Evolutionary conservation across 2,113 vertebrate genomes (phyloP).

Genomic region (Notothenia rossii): DNA sequence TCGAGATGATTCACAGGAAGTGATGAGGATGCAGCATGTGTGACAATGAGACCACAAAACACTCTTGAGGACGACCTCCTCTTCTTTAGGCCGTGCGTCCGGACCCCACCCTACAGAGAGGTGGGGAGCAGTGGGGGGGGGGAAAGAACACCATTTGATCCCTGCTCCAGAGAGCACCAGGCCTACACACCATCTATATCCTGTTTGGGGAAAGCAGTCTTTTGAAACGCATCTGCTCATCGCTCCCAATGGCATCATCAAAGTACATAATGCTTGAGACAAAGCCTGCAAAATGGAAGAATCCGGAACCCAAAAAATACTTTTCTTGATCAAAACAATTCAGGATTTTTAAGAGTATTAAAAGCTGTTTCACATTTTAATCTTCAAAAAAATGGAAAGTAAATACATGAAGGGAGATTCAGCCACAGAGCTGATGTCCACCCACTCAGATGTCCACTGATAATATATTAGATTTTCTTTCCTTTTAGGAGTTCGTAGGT

Average conservation of each 20-base stretch:
- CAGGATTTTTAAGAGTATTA: slow-evolving; percentile 52
- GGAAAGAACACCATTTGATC: slow-evolving; percentile 73
- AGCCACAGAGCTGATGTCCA: slow-evolving; percentile 53
- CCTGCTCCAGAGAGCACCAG: slow-evolving; percentile 58
- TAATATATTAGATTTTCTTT: slow-evolving; percentile 56
- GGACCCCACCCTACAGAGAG: slow-evolving; percentile 57
- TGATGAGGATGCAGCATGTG: slow-evolving; percentile 39
- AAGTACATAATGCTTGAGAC: slow-evolving; percentile 51
- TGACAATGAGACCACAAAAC: slow-evolving; percentile 55
- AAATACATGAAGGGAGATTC: slow-evolving; percentile 62
- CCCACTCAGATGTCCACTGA: slow-evolving; percentile 59
- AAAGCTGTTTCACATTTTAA: slow-evolving; percentile 56
- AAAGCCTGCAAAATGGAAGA: slow-evolving; percentile 33
- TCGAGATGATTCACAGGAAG: slow-evolving; percentile 65
- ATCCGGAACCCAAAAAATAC: slow-evolving; percentile 47
- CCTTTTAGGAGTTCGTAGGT: slow-evolving; percentile 62
- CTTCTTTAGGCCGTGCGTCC: slow-evolving; percentile 45
- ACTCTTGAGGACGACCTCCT: slow-evolving; percentile 53
- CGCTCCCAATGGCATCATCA: slow-evolving; percentile 77
- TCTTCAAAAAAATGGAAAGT: slow-evolving; percentile 40
- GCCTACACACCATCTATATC: slow-evolving; percentile 79
- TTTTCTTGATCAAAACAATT: slow-evolving; percentile 41
- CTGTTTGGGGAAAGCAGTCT: slow-evolving; percentile 76
- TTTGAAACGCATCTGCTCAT: slow-evolving; percentile 78
- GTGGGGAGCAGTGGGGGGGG: slow-evolving; percentile 56